phyloP scores from a whole-genome alignment of 2,888 invertebrate species.

The Dynastes grantii region DNA sequence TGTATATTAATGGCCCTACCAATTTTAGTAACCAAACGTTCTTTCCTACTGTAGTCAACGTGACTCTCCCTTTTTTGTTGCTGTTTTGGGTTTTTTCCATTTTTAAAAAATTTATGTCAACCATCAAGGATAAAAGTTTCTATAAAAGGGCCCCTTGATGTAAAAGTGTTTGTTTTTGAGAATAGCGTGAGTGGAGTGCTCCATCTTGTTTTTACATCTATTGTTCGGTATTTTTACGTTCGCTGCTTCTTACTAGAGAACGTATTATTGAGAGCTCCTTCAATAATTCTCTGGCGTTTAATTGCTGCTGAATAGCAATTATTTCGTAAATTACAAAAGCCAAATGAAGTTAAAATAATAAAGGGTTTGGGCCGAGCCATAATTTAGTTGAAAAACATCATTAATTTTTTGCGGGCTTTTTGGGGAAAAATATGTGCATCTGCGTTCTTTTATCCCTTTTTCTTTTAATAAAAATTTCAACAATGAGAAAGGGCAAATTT shows the following conservation, averaged over 20 bases:
- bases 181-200: conserved; percentile 20
- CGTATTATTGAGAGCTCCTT: background rate
- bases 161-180: conserved; percentile 43
- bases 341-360: too few species aligned
- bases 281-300: background rate
- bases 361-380: too few species aligned
- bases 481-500: too few species aligned
- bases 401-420: too few species aligned
- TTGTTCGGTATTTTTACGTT: conserved; percentile 33
- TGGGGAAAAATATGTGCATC: too few species aligned
- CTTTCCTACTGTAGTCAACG: conserved; percentile 27
- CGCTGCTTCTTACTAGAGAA: background rate
- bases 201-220: conserved; percentile 27
- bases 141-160: conserved; percentile 35
- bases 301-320: background rate
- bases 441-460: too few species aligned
- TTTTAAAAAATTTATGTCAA: too few species aligned
- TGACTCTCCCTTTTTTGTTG: conserved; percentile 19
- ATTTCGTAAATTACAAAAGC: background rate
- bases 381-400: too few species aligned
- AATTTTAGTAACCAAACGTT: too few species aligned
- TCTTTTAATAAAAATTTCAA: too few species aligned
- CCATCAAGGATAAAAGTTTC: conserved; percentile 38
- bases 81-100: too few species aligned
- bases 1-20: too few species aligned